Evolutionary conservation across 1,140 invertebrate species (phyloP), one percentile per base, ranked within the genome.

Genomic region (Drosophila asahinai): DNA sequence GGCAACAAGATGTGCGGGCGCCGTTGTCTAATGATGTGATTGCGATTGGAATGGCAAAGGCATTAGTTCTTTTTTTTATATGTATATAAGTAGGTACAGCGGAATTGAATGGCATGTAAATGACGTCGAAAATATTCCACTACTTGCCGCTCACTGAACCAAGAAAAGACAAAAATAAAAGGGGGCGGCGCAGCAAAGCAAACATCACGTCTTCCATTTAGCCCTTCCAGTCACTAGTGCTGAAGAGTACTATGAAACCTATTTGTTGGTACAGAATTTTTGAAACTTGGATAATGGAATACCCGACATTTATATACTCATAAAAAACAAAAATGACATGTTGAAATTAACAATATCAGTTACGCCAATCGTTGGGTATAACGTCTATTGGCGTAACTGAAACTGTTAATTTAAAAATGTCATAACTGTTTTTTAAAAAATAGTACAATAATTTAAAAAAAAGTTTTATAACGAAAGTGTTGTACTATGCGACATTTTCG

Each of bases 11-110:
- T 66, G 79, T 57, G 64, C 40, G 57, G 38, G 61, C 66, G 75
- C 62, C 80, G 76, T 62, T 60, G 78, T 66, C 86, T 89, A 89
- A 89, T 89, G 84, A 89, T 81, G 66, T 75, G 80, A 71, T 61
- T 62, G 19, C 65, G 80, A 83, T 86, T 76, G 70, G 76, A 75
- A 75, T 62, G 47, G 47, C 66, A 52, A 38, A 45, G 65, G 55
- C 40, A 55, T 38, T 66, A 66, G 43, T 25, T 62, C 55, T 11
- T 12, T 33, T 33, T 30, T 59, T 60, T 19, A 58, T 4, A 22
- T 3, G 17, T 55, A 64, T 62, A 43, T 25, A 64, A 12, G 40
- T 19, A 33, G 5, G 47, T 22, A 38, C 25, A 27, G 40, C 52
- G 36, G 59, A 49, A 33, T 42, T 38, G 77, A 80, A 80, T 81